Base-by-base conservation (phyloP, 2,113 vertebrate genomes). In the Dipodomys ordii region DNA sequence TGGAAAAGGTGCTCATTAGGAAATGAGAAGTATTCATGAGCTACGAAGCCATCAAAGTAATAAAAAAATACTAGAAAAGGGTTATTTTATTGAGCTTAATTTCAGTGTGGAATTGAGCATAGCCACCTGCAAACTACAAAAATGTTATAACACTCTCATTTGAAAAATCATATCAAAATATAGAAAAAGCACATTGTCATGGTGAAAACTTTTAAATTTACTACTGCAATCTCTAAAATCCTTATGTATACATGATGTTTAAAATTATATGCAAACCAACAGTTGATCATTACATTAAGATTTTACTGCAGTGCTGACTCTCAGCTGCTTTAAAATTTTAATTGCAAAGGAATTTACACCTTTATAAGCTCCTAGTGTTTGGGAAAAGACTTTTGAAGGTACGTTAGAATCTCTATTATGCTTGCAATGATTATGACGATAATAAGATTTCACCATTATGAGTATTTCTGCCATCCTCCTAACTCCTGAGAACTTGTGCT, bases 281-380 rank as follows among this genome's bases (percentile, higher is more conserved):
- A 92, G 65, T 82, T 95, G 86, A 96, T 90, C 23, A 81, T 83
- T 94, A 82, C 87, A 35, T 69, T 49, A 86, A 87, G 49, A 91
- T 53, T 93, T 97, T 82, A 89, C 6, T 23, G 13, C 22, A 73
- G 87, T 86, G 72, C 15, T 30, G 44, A 16, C 82, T 27, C 19
- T 78, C 53, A 95, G 79, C 28, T 84, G 53, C 82, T 89, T 64
- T 94, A 49, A 57, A 49, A 28, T 3, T 89, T 94, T 95, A 90
- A 82, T 92, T 95, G 18, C 46, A 94, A 96, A 91, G 15, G 15
- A 69, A 65, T 80, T 18, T 5, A 84, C 4, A 82, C 57, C 79
- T 97, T 22, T 95, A 19, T 30, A 73, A 67, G 64, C 0, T 57
- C 32, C 30, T 2, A 11, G 8, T 15, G 53, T 64, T 30, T 49